These are phyloP conservation scores for Ispidina lecontei DNA, from an alignment of 2,797 vertebrate genomes.

Conservation along the genomic window DNA sequence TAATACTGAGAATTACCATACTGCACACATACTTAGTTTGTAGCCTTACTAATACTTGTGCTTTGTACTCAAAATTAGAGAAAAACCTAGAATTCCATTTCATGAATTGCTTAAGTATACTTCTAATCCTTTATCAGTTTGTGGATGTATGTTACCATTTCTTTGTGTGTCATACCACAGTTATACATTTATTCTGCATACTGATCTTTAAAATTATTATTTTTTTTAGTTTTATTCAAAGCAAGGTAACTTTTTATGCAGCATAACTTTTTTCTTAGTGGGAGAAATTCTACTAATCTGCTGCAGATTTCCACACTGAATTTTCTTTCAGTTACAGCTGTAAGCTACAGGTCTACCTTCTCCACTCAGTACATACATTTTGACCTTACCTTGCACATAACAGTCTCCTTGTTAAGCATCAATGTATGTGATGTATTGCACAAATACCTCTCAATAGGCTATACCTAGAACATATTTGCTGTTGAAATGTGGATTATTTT, in stretches of 20 bases:
- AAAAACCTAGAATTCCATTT: neutral
- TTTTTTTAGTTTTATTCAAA: neutral
- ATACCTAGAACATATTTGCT: neutral
- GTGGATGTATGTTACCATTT: neutral
- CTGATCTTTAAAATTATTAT: neutral
- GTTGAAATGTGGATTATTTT: neutral
- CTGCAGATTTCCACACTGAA: neutral
- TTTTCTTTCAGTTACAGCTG: neutral
- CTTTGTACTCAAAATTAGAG: neutral
- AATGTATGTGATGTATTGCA: neutral
- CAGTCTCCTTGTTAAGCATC: neutral
- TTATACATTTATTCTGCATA: neutral
- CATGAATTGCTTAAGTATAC: neutral
- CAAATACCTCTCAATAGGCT: neutral
- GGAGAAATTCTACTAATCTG: neutral
- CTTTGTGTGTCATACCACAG: neutral
- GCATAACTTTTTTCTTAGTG: neutral
- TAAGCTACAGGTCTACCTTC: neutral
- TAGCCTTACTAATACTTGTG: neutral
- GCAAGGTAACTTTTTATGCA: neutral
- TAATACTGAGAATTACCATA: neutral
- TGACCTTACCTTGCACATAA: neutral
- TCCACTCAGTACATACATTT: neutral
- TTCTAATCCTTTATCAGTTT: neutral
- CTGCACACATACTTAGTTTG: neutral